phyloP scores from a whole-genome alignment of 1,140 invertebrate species.

The Panagrolaimus sp. region DNA sequence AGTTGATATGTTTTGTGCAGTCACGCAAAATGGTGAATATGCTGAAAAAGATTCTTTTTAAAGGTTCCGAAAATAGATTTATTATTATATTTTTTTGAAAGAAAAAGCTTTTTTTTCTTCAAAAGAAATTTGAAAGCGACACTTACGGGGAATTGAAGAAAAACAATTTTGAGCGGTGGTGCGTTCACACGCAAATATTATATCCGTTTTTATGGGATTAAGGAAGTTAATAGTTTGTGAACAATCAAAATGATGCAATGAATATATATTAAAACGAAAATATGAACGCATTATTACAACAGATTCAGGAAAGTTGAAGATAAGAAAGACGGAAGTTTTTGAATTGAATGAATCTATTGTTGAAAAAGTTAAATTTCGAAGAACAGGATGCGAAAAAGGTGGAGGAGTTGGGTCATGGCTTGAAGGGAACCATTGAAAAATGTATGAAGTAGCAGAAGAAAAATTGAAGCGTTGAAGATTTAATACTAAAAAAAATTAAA shows the following conservation, averaged over 20 bases:
- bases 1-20: constrained; percentile 1
- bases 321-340: background rate
- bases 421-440: background rate
- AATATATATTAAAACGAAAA: background rate
- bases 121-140: background rate
- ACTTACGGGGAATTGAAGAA: constrained; percentile 5
- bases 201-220: background rate
- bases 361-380: background rate
- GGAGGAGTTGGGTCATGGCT: background rate
- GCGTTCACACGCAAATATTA: background rate
- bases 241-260: background rate
- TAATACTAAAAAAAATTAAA: no score
- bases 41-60: no score
- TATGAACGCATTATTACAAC: background rate
- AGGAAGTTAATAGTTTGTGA: constrained; percentile 6
- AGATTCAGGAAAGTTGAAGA: background rate
- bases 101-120: background rate
- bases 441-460: background rate
- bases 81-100: no score
- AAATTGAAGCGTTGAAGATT: background rate
- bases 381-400: background rate
- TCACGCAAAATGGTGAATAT: constrained; percentile 2
- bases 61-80: background rate
- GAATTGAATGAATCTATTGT: no score
- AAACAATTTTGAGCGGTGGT: background rate